These are phyloP conservation scores for Salarias fasciatus DNA, from an alignment of 2,797 vertebrate genomes.

Conservation along the genomic window DNA sequence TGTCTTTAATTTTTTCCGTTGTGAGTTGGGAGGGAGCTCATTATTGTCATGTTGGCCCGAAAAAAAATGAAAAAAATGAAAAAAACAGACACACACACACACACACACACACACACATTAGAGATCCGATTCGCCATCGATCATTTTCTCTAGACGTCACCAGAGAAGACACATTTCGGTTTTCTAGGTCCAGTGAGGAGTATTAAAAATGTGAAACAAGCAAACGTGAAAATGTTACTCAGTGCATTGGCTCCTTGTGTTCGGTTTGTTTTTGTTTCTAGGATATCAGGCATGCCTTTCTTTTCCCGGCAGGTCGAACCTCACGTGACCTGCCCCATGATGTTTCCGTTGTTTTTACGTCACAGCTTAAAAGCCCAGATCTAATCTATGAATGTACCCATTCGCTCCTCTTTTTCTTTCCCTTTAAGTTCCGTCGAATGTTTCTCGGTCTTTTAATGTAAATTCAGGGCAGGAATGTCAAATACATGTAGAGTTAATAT, in stretches of 20 bases:
- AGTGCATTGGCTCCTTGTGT: conserved; percentile 79
- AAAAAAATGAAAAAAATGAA: conserved; percentile 57
- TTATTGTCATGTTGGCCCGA: conserved; percentile 82
- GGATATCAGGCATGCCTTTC: conserved; percentile 63
- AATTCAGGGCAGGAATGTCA: conserved; percentile 86
- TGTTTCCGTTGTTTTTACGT: conserved; percentile 50
- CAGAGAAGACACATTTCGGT: conserved; percentile 63
- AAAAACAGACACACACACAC: conserved; percentile 8
- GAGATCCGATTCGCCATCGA: conserved; percentile 67
- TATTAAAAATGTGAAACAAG: conserved; percentile 79
- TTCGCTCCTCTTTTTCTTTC: conserved; percentile 65
- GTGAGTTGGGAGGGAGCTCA: conserved; percentile 80
- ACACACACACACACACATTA: conserved; percentile 48
- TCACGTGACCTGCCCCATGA: conserved; percentile 67
- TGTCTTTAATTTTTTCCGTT: conserved; percentile 59
- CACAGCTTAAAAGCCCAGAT: conserved; percentile 84
- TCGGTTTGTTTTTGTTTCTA: no score
- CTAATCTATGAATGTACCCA: conserved; percentile 88
- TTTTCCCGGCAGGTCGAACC: conserved; percentile 69
- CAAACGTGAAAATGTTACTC: conserved; percentile 81
- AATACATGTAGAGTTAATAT: conserved; percentile 84
- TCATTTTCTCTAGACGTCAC: conserved; percentile 60
- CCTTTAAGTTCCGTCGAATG: conserved; percentile 74
- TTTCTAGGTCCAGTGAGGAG: conserved; percentile 74
- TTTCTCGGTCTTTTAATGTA: conserved; percentile 80